Percentiles rank a stretch among this genome's conserved stretches.
phyloP scores from a whole-genome alignment of 2,797 vertebrate species.

The Xenops minutus region DNA sequence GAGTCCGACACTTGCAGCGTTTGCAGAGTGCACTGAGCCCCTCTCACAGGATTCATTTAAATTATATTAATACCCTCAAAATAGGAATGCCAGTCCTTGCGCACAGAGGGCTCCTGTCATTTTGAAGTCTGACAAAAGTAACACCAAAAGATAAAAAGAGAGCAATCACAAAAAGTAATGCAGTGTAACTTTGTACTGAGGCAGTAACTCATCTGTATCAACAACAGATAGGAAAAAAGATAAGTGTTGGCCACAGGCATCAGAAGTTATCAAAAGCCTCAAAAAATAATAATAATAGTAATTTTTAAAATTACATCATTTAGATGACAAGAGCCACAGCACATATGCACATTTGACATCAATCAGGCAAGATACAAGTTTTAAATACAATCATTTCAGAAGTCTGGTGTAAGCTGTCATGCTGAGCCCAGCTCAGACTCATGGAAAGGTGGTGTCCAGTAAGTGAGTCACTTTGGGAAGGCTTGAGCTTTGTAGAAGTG shows the following conservation, averaged over 20 bases:
- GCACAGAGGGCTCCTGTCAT: background rate
- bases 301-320: background rate
- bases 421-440: background rate
- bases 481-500: background rate
- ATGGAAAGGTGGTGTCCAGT: accelerated
- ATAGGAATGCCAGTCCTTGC: background rate
- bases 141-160: background rate
- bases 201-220: background rate
- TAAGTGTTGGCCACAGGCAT: background rate
- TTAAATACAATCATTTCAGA: background rate
- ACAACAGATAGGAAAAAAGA: background rate
- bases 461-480: background rate
- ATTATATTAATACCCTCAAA: background rate
- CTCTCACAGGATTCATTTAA: background rate
- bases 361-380: background rate
- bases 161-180: background rate
- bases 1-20: background rate
- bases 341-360: background rate
- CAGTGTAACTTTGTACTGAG: background rate
- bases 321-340: background rate
- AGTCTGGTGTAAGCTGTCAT: background rate
- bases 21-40: background rate
- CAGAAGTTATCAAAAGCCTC: background rate
- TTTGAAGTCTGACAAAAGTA: background rate
- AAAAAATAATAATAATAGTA: background rate